Percentiles rank a stretch among this genome's conserved stretches.
Evolutionary conservation across 2,113 vertebrate genomes (phyloP).

Genomic region (Picathartes gymnocephalus): DNA sequence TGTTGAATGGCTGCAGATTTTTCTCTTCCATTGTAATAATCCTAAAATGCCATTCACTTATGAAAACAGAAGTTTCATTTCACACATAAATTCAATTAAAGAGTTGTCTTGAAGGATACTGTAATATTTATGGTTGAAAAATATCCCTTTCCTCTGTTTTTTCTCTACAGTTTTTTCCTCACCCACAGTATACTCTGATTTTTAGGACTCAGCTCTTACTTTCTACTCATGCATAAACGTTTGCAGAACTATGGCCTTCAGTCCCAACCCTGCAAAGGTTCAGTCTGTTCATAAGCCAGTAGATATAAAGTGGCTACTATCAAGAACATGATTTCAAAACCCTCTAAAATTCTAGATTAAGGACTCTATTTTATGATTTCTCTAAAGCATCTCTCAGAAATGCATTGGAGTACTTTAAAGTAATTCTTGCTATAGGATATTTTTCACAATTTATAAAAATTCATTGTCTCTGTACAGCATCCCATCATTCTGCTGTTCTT

Average conservation of each 20-base stretch:
- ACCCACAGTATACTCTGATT: not conserved
- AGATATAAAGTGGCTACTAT: not conserved
- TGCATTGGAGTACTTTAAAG: not conserved
- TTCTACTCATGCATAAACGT: constrained; percentile 12
- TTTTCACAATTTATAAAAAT: not conserved
- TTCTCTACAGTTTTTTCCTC: not conserved
- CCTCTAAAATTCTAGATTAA: not conserved
- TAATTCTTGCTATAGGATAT: not conserved
- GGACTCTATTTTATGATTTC: not conserved
- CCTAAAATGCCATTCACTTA: not conserved
- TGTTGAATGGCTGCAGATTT: not conserved
- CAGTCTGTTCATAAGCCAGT: not conserved
- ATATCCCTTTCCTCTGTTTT: not conserved
- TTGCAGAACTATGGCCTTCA: constrained; percentile 5
- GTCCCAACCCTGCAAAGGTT: not conserved
- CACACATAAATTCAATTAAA: not conserved
- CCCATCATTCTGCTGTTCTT: not conserved
- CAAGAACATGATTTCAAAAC: not conserved
- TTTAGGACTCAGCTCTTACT: not conserved
- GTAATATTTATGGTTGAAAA: constrained; percentile 14
- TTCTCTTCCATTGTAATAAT: not conserved
- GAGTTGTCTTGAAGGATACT: not conserved
- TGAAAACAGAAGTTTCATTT: not conserved
- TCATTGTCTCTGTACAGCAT: not conserved
- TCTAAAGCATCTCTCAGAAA: not conserved